Percentiles rank a stretch among this genome's conserved stretches.
Conservation (phyloP, 2,888 invertebrate genomes). For the Synanthedon formicaeformis region DNA sequence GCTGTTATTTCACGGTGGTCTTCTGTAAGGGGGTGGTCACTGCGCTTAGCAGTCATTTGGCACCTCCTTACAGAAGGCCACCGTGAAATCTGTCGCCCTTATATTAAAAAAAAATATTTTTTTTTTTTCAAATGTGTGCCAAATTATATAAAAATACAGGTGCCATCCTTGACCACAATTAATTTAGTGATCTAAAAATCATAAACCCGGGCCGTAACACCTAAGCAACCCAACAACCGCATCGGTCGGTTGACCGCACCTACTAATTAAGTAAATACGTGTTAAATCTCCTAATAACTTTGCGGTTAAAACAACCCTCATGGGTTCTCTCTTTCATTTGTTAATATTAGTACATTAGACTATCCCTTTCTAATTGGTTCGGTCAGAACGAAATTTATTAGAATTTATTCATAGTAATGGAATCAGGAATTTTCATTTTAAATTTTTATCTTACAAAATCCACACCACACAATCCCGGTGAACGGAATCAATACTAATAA, state of each 20-base stretch:
- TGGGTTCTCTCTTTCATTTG: background rate
- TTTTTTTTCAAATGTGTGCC: background rate
- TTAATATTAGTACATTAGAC: background rate
- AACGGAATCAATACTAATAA: too few relatives aligned
- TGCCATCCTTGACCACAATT: constrained; percentile 24
- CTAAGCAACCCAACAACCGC: constrained; percentile 36
- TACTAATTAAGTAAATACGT: constrained; percentile 66
- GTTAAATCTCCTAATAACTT: constrained; percentile 64
- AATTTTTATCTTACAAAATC: too few relatives aligned
- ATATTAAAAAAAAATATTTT: too few relatives aligned
- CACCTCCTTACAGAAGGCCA: too few relatives aligned
- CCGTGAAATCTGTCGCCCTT: too few relatives aligned
- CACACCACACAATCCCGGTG: too few relatives aligned
- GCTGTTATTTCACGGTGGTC: too few relatives aligned
- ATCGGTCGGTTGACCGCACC: constrained; percentile 63
- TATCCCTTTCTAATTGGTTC: constrained; percentile 25
- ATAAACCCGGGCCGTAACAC: constrained; percentile 32
- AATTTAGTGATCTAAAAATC: constrained; percentile 52
- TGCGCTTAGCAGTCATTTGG: too few relatives aligned
- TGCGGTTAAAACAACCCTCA: constrained; percentile 56
- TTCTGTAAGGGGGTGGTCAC: too few relatives aligned
- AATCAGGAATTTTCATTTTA: too few relatives aligned
- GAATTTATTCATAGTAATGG: too few relatives aligned
- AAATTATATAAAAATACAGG: background rate
- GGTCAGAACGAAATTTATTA: constrained; percentile 1